Conservation (phyloP, 1,140 invertebrate species). For the Callitettix versicolor region DNA sequence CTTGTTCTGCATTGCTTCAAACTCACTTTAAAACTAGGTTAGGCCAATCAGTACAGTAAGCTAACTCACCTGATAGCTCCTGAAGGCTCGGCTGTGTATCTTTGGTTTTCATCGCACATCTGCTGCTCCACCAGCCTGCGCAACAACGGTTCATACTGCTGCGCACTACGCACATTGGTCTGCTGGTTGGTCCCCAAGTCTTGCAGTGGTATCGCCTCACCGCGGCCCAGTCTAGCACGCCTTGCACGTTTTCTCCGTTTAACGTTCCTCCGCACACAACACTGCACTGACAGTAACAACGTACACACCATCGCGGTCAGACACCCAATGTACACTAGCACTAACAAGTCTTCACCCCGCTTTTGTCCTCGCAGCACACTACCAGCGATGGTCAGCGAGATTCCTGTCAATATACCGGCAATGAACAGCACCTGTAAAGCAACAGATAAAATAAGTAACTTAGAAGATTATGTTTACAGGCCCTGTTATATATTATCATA, state of each 20-base stretch:
- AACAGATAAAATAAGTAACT: neutral
- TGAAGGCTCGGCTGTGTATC: neutral
- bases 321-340: constrained; percentile 49
- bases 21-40: no score
- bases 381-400: constrained; percentile 47
- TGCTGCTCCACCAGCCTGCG: neutral
- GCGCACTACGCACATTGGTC: neutral
- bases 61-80: neutral
- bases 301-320: constrained; percentile 45
- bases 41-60: no score
- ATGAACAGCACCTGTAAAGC: constrained; percentile 46
- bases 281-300: constrained; percentile 46
- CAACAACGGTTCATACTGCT: constrained; percentile 5
- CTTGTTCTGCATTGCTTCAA: no score
- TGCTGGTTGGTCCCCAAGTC: neutral
- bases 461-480: no score
- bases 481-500: no score
- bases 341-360: constrained; percentile 44
- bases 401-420: constrained; percentile 46
- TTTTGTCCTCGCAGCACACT: constrained; percentile 41
- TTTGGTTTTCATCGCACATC: neutral
- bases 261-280: constrained; percentile 43
- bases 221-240: constrained; percentile 14
- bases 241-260: constrained; percentile 35
- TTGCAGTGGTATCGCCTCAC: constrained; percentile 9